Base-by-base conservation (phyloP, 2,888 invertebrate genomes). In the Biston stratarius region DNA sequence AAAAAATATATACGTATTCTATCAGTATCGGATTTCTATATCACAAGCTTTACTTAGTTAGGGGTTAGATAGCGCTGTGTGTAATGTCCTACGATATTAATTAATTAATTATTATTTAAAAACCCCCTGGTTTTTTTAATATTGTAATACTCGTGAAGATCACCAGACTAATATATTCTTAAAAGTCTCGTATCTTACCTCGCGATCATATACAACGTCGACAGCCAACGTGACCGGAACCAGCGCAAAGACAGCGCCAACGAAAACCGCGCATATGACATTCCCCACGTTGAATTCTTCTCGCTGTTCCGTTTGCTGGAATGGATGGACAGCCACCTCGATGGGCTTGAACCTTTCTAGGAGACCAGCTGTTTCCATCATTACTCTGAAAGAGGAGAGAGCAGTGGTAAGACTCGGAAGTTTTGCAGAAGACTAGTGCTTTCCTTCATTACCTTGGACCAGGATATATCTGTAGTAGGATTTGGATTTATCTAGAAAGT, bases 171-270 rank as follows among this genome's bases (percentile, higher is more conserved):
- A 24, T 24, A 24, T 1, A 24, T 24, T 24, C 24, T 1, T 24
- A 24, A 24, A 2, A 3, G 24, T 3, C 3, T 24, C 24, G 24
- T 24, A 24, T 47, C 48, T 24, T 82, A 97, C 97, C 95, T 97
- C 97, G 83, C 97, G 94, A 86, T 98, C 98, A 81, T 96, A 96
- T 0, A 98, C 97, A 88, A 97, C 96, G 76, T 97, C 97, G 7
- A 97, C 95, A 0, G 96, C 97, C 78, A 97, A 90, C 38, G 96
- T 96, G 38, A 97, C 96, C 0, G 97, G 96, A 14, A 97, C 95
- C 64, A 97, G 86, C 0, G 97, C 96, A 79, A 97, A 97, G 67
- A 97, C 96, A 95, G 97, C 96, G 53, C 97, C 97, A 82, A 98
- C 95, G 72, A 97, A 95, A 3, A 97, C 94, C 3, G 96, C 95